Evolutionary conservation across 2,888 invertebrate species (phyloP), one percentile per base, ranked within the genome.

Genomic region (Erynnis tages): DNA sequence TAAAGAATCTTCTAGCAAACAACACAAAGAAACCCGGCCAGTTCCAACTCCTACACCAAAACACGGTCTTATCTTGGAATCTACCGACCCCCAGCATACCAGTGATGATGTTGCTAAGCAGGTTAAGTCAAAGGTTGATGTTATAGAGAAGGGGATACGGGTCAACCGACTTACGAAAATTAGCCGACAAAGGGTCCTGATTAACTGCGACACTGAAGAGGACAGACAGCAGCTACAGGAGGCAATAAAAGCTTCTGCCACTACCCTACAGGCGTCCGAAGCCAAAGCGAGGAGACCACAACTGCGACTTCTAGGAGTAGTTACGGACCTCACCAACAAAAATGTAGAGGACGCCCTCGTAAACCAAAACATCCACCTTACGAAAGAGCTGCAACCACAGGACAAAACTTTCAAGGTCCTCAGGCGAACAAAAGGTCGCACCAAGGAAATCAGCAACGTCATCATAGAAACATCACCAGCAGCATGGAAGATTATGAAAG

Each of bases 381-480:
- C 8, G 3, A 6, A 10, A 2, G 29, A 29, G 1, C 29, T 29
- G 3, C 6, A 29, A 7, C 8, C 23, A 8, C n/a, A 45, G 14
- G 34, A 29, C 2, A 29, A 45, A 4, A 1, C 11, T 13, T 21
- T 45, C 3, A 32, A 23, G 13, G 21, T 46, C 2, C 8, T 46
- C 11, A 16, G 41, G 4, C 41, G 49, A 2, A 49, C 41, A 1
- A 32, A 34, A 21, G 41, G 41, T 13, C 19, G 35, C 1, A 53
- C 50, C 1, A 13, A 14, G 1, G 7, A 53, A 0, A 32, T 56
- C 0, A 53, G 48, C 5, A 57, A 60, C 8, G 52, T 57, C 0
- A 49, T 60, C 0, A 19, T 58, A 4, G 16, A 32, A 1, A 34
- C 37, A 0, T 5, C 30, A 2, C 54, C 60, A 6, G 1, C 2